phyloP scores from a whole-genome alignment of 2,888 invertebrate genomes.

The Ophioninae sp. region DNA sequence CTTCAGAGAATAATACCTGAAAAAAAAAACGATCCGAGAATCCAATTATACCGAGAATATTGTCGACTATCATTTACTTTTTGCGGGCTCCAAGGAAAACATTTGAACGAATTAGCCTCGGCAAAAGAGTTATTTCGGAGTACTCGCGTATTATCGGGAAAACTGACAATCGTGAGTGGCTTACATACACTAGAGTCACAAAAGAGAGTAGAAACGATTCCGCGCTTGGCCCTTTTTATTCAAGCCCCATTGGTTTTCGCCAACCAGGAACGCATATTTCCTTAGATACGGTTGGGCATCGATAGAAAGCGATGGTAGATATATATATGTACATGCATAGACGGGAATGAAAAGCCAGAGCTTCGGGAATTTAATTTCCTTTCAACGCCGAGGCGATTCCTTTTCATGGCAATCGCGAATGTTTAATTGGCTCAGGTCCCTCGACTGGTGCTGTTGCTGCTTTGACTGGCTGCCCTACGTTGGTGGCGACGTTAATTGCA shows the following conservation, averaged over 20 bases:
- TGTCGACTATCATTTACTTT: conserved; percentile 45
- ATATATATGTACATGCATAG: conserved; percentile 26
- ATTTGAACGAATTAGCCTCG: conserved; percentile 33
- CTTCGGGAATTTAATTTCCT: conserved; percentile 73
- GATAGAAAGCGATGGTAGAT: conserved; percentile 8
- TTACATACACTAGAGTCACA: conserved; percentile 11
- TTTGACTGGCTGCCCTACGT: conserved; percentile 67
- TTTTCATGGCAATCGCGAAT: conserved; percentile 72
- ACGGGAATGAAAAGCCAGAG: conserved; percentile 28
- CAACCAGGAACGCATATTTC: conserved; percentile 6
- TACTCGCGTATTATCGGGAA: conserved; percentile 51
- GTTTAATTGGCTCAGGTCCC: conserved; percentile 69
- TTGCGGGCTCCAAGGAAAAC: conserved; percentile 18
- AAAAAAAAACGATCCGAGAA: conserved; percentile 1
- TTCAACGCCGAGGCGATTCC: conserved; percentile 71
- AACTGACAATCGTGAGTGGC: conserved; percentile 43
- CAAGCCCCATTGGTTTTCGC: conserved; percentile 23
- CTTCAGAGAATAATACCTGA: no score
- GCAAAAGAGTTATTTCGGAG: conserved; percentile 46
- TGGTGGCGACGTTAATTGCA: conserved; percentile 78
- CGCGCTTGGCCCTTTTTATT: conserved; percentile 42
- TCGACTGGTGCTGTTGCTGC: conserved; percentile 30
- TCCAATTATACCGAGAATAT: conserved; percentile 45
- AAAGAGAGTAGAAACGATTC: neutral
- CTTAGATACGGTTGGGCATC: conserved; percentile 13